Evolutionary conservation across 2,888 invertebrate genomes (phyloP).

Genomic region (Tenodera sinensis): DNA sequence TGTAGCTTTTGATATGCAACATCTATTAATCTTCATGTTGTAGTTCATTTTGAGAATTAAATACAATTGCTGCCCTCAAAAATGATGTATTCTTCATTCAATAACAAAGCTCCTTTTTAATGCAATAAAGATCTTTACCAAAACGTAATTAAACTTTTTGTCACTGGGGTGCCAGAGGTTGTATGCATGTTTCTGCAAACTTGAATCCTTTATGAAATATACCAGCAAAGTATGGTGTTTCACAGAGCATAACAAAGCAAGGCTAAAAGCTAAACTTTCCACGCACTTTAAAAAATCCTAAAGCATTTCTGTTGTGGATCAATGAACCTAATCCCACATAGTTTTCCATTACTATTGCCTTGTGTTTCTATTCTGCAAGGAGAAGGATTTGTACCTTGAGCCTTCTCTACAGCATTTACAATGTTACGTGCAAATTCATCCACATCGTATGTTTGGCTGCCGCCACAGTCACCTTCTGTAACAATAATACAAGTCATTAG

Average conservation of each 20-base stretch:
- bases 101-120: no score
- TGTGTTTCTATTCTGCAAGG: conserved; percentile 59
- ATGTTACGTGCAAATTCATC: conserved; percentile 58
- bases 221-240: neutral
- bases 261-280: conserved; percentile 77
- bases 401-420: conserved; percentile 52
- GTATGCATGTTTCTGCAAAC: no score
- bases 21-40: no score
- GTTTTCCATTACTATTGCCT: conserved; percentile 72
- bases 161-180: no score
- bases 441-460: conserved; percentile 52
- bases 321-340: conserved; percentile 76
- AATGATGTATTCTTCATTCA: no score
- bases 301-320: conserved; percentile 74
- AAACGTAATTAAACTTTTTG: no score
- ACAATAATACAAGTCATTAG: neutral
- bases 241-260: neutral
- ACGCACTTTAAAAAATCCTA: conserved; percentile 84
- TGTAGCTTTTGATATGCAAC: no score
- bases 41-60: no score
- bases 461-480: conserved; percentile 10
- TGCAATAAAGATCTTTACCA: no score
- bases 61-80: no score
- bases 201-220: neutral
- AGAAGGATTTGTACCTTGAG: conserved; percentile 42